Percentiles rank a stretch among this genome's conserved stretches.
Evolutionary conservation across 2,888 invertebrate species (phyloP).

Genomic region (Drosophila lacicola): DNA sequence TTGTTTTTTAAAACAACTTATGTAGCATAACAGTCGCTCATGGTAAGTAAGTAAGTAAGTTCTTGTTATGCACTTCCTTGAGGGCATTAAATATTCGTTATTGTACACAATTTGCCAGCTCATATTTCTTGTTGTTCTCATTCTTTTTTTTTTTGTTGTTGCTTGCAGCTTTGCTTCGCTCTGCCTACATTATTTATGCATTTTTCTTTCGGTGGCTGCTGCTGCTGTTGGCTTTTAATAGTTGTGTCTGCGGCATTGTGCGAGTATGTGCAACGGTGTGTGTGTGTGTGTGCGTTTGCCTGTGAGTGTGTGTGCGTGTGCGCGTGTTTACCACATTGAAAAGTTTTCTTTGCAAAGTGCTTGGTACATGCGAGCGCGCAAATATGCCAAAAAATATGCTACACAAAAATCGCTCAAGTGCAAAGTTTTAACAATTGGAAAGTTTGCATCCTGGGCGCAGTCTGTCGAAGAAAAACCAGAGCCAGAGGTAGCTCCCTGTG

Average conservation of each 20-base stretch:
- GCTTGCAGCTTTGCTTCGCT: slow-evolving; percentile 42
- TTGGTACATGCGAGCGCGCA: slow-evolving; percentile 76
- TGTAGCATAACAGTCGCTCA: background rate
- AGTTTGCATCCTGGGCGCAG: slow-evolving; percentile 74
- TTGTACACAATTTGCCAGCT: slow-evolving; percentile 26
- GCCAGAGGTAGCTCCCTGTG: slow-evolving; percentile 12
- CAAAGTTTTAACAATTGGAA: slow-evolving; percentile 81
- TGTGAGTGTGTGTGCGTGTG: slow-evolving; percentile 23
- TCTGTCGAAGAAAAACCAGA: slow-evolving; percentile 21
- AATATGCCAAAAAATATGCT: slow-evolving; percentile 80
- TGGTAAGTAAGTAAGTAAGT: background rate
- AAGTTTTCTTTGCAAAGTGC: slow-evolving; percentile 80
- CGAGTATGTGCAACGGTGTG: slow-evolving; percentile 31
- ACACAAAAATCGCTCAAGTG: slow-evolving; percentile 81
- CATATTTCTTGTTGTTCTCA: slow-evolving; percentile 42
- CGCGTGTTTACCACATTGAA: slow-evolving; percentile 75
- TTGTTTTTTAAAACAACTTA: background rate
- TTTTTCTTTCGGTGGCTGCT: slow-evolving; percentile 68
- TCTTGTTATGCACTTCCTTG: slow-evolving; percentile 3
- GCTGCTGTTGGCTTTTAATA: slow-evolving; percentile 69
- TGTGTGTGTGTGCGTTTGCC: slow-evolving; percentile 16
- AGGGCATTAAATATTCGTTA: slow-evolving; percentile 48
- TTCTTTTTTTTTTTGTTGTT: slow-evolving; percentile 1
- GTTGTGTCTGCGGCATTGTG: slow-evolving; percentile 63
- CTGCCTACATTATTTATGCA: slow-evolving; percentile 75